phyloP scores from a whole-genome alignment of 35 echinoderm and acorn worm genomes.

The Anneissia japonica region DNA sequence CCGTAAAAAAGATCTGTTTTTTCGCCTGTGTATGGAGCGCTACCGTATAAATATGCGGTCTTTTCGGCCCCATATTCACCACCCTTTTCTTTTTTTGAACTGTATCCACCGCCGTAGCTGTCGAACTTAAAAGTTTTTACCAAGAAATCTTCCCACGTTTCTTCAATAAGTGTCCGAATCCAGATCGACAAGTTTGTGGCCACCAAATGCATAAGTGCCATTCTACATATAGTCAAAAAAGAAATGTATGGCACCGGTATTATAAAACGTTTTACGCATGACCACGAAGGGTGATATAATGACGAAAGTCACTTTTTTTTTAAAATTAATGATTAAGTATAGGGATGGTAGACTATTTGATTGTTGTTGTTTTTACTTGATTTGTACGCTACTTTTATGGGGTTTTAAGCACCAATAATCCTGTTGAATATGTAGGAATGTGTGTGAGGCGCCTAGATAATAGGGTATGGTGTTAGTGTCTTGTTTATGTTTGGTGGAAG shows the following conservation, averaged over 20 bases:
- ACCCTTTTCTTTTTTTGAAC: background rate
- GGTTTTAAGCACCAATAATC: no score
- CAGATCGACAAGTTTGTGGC: constrained; percentile 79
- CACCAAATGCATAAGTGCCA: constrained; percentile 73
- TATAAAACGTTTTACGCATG: background rate
- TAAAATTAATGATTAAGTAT: background rate
- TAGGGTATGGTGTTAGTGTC: no score
- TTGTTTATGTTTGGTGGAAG: no score
- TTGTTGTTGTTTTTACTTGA: background rate
- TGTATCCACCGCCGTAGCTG: constrained; percentile 44
- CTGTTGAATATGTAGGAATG: background rate
- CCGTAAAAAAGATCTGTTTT: background rate
- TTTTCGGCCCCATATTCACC: background rate
- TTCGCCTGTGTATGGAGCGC: background rate
- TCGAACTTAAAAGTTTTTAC: constrained; percentile 67
- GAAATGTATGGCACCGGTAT: background rate
- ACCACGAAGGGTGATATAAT: background rate
- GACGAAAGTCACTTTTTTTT: background rate
- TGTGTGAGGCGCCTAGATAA: no score
- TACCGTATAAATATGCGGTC: background rate
- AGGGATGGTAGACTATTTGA: no score
- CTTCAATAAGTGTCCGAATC: constrained; percentile 74
- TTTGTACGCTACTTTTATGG: no score
- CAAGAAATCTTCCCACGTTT: constrained; percentile 90
- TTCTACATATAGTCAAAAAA: constrained; percentile 12